Evolutionary conservation across 2,888 invertebrate genomes (phyloP), one percentile per base, ranked within the genome.

Genomic region (Heliconius ismenius): DNA sequence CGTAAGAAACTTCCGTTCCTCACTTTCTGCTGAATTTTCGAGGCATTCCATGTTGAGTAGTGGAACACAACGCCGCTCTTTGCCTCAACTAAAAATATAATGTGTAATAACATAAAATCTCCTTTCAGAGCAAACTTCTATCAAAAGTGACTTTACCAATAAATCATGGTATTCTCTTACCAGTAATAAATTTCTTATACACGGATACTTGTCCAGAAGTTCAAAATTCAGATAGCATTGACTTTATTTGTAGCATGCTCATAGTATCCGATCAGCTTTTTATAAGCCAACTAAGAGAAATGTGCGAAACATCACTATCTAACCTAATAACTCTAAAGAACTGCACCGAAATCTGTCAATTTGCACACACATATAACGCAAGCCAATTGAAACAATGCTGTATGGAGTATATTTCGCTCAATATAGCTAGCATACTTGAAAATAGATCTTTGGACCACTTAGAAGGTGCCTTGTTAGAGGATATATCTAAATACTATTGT

Each of bases 211-310:
- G 96, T 28, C 94, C 95, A 0, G 91, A 95, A 80, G 89, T 96
- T 68, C 90, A 95, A 81, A 95, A 90, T 76, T 95, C 95, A 60
- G 95, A 95, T 73, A 96, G 96, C 84, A 92, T 96, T 0, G 97
- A 98, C 84, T 95, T 95, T 77, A 94, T 97, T 80, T 97, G 96
- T 88, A 96, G 97, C 85, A 95, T 97, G 85, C 93, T 98, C 36
- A 95, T 97, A 13, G 95, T 97, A 18, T 96, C 98, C 36, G 98
- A 98, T 87, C 98, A 98, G 84, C 95, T 98, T 54, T 95, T 98
- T 80, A 95, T 97, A 10, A 92, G 94, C 2, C 90, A 96, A 18
- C 92, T 98, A 15, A 95, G 96, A 81, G 96, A 96, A 87, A 95
- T 96, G 89, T 96, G 97, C 89, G 97, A 97, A 88, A 91, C 95